Evolutionary conservation across 2,797 vertebrate genomes (phyloP).

Genomic region (Ficedula albicollis): DNA sequence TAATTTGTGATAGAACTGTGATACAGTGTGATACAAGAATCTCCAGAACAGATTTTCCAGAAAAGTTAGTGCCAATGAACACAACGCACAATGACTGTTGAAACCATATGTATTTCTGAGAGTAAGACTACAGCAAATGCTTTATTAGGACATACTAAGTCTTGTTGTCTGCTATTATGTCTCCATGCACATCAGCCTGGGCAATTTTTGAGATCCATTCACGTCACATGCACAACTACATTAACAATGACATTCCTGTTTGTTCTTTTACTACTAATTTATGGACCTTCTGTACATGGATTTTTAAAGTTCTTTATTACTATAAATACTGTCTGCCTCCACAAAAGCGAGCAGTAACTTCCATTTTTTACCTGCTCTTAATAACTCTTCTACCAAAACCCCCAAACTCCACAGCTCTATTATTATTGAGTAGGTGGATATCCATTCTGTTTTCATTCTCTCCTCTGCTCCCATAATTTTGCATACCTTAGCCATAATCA

Average conservation of each 20-base stretch:
- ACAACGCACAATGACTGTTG: not conserved
- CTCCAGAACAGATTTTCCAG: not conserved
- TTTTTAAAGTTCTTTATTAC: not conserved
- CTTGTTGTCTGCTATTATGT: not conserved
- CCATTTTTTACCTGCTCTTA: not conserved
- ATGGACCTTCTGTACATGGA: accelerated
- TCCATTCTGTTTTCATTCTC: not conserved
- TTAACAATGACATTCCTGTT: not conserved
- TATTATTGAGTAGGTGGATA: not conserved
- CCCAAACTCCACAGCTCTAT: not conserved
- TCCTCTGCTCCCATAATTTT: not conserved
- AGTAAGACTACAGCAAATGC: not conserved
- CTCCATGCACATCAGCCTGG: not conserved
- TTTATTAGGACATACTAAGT: not conserved
- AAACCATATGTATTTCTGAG: not conserved
- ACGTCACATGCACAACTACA: not conserved
- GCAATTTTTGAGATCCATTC: not conserved
- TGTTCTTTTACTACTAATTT: not conserved
- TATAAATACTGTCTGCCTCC: not conserved
- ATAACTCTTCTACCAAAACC: not conserved
- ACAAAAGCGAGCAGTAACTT: not conserved
- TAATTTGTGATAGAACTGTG: not conserved
- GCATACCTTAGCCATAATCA: not conserved
- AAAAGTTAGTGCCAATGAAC: not conserved
- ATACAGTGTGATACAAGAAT: not conserved